phyloP scores from a whole-genome alignment of 2,888 invertebrate species.

The Leistus spinibarbis region DNA sequence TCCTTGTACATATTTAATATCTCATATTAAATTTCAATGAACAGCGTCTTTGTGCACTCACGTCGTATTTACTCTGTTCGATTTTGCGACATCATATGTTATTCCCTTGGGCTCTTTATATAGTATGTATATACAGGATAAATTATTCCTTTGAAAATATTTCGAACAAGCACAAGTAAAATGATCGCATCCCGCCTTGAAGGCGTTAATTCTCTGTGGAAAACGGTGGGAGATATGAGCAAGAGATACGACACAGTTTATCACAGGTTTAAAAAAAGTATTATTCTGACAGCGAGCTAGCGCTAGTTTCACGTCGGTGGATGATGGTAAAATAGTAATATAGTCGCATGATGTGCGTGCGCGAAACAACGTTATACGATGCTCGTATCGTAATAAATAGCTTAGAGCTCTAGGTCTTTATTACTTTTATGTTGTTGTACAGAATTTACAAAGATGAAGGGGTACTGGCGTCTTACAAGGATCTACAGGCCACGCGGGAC shows the following conservation, averaged over 20 bases:
- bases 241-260: neutral
- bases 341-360: neutral
- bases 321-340: conserved; percentile 5
- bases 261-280: neutral
- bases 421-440: conserved; percentile 27
- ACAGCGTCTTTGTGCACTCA: too few relatives aligned
- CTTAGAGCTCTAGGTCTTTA: conserved; percentile 25
- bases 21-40: too few relatives aligned
- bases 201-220: neutral
- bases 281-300: neutral
- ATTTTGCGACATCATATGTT: too few relatives aligned
- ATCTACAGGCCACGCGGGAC: conserved; percentile 7
- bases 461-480: conserved; percentile 21
- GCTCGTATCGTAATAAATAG: conserved; percentile 25
- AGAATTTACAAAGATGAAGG: conserved; percentile 31
- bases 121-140: neutral
- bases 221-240: neutral
- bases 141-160: neutral
- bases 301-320: neutral
- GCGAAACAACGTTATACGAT: neutral
- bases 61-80: too few relatives aligned
- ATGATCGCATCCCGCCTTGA: neutral
- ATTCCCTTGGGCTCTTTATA: too few relatives aligned
- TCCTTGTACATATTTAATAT: too few relatives aligned
- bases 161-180: neutral